phyloP scores from a whole-genome alignment of 2,797 vertebrate genomes.

The Hydrophis major region DNA sequence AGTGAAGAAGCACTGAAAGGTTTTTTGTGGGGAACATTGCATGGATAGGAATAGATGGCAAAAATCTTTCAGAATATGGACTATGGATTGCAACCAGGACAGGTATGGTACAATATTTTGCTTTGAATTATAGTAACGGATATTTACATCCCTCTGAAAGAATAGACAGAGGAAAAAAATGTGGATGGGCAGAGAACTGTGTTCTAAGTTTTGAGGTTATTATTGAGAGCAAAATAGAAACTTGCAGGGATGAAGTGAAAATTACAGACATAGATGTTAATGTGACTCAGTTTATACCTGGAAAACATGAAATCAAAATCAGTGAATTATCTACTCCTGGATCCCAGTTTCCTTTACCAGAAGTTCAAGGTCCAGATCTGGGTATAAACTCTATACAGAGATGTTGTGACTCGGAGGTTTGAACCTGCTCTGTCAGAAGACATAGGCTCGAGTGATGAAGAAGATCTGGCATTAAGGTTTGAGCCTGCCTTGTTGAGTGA shows the following conservation, averaged over 20 bases:
- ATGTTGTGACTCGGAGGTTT: not conserved
- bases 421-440: too few species aligned
- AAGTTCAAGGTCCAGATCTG: slow-evolving; percentile 19
- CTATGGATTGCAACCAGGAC: slow-evolving; percentile 64
- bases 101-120: slow-evolving; percentile 59
- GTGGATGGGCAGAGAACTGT: slow-evolving; percentile 41
- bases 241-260: slow-evolving; percentile 72
- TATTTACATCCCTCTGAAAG: slow-evolving; percentile 46
- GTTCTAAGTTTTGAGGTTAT: slow-evolving; percentile 66
- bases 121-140: slow-evolving; percentile 44
- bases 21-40: slow-evolving; percentile 70
- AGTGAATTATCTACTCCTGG: slow-evolving; percentile 67
- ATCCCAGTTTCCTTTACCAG: slow-evolving; percentile 7
- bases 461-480: too few species aligned
- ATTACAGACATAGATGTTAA: slow-evolving; percentile 76
- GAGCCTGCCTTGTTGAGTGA: too few species aligned
- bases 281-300: slow-evolving; percentile 63
- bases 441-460: too few species aligned
- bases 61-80: slow-evolving; percentile 60
- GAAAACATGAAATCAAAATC: slow-evolving; percentile 69
- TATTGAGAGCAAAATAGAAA: slow-evolving; percentile 72
- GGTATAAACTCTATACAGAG: slow-evolving; percentile 21
- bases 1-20: slow-evolving; percentile 67
- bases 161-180: slow-evolving; percentile 60
- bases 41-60: slow-evolving; percentile 68